phyloP scores from a whole-genome alignment of 2,888 invertebrate genomes.

The Synanthedon vespiformis region DNA sequence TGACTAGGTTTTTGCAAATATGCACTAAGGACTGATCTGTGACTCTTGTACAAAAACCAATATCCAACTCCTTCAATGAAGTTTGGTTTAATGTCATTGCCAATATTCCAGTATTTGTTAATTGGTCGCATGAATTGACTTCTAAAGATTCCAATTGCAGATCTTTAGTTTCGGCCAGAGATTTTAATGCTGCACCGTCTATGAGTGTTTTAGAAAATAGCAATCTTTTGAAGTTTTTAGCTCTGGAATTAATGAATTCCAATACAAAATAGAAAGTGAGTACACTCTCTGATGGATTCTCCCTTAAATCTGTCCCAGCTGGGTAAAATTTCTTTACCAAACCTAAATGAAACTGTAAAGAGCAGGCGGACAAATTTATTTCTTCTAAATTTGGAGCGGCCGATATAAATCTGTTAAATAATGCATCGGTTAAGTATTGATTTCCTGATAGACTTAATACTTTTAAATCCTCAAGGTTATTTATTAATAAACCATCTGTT shows the following conservation, averaged over 20 bases:
- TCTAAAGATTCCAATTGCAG: constrained; percentile 64
- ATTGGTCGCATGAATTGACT: constrained; percentile 72
- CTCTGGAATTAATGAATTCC: constrained; percentile 66
- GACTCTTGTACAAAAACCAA: constrained; percentile 74
- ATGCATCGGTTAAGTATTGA: constrained; percentile 80
- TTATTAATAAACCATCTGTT: constrained; percentile 59
- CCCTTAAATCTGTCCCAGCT: constrained; percentile 35
- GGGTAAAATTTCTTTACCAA: constrained; percentile 78
- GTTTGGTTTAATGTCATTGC: constrained; percentile 68
- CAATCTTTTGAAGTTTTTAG: constrained; percentile 67
- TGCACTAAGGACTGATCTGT: constrained; percentile 73
- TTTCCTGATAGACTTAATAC: constrained; percentile 74
- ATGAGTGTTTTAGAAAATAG: constrained; percentile 77
- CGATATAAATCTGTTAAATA: constrained; percentile 74
- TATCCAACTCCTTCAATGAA: constrained; percentile 68
- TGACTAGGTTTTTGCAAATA: constrained; percentile 70
- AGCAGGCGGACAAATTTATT: constrained; percentile 75
- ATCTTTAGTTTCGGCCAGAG: constrained; percentile 62
- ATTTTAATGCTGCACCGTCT: constrained; percentile 71
- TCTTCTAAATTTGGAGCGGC: constrained; percentile 71
- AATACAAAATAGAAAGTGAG: constrained; percentile 77
- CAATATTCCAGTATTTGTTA: constrained; percentile 70
- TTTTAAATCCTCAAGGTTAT: constrained; percentile 64
- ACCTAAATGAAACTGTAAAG: constrained; percentile 78
- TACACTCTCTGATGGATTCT: constrained; percentile 74